phyloP scores from a whole-genome alignment of 2,888 invertebrate species.

The Balanococcus diminutus region DNA sequence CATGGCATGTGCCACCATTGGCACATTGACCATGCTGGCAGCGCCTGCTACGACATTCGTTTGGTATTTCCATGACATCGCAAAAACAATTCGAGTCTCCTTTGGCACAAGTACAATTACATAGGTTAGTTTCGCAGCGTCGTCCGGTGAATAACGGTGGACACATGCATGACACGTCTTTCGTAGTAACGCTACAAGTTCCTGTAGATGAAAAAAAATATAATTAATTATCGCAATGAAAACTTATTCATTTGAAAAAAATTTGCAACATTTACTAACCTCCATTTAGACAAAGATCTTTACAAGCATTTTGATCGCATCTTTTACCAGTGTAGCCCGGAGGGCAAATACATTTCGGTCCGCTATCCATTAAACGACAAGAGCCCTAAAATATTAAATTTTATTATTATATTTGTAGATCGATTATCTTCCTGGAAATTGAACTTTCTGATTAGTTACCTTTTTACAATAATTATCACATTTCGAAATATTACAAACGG shows the following conservation, averaged over 20 bases:
- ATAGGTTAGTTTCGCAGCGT: constrained; percentile 66
- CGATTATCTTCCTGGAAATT: neutral
- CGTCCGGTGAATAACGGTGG: constrained; percentile 63
- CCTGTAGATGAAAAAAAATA: constrained; percentile 58
- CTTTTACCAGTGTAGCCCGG: constrained; percentile 66
- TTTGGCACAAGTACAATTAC: constrained; percentile 61
- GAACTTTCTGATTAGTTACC: constrained; percentile 58
- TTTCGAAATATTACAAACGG: constrained; percentile 64
- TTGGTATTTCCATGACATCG: constrained; percentile 56
- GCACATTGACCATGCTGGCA: constrained; percentile 62
- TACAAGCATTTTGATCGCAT: constrained; percentile 69
- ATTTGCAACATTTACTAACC: constrained; percentile 32
- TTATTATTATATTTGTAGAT: neutral
- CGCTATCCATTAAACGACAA: constrained; percentile 61
- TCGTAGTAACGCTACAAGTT: constrained; percentile 61
- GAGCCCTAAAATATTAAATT: constrained; percentile 60
- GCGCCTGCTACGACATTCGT: constrained; percentile 51
- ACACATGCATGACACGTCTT: constrained; percentile 63
- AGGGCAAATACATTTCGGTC: constrained; percentile 64
- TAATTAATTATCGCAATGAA: neutral
- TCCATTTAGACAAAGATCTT: constrained; percentile 56
- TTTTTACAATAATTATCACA: constrained; percentile 62
- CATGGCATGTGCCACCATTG: constrained; percentile 66
- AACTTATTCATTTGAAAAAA: constrained; percentile 39
- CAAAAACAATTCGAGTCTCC: constrained; percentile 59